These are phyloP conservation scores for Nudaria mundana DNA, from an alignment of 2,888 invertebrate species.

Conservation along the genomic window DNA sequence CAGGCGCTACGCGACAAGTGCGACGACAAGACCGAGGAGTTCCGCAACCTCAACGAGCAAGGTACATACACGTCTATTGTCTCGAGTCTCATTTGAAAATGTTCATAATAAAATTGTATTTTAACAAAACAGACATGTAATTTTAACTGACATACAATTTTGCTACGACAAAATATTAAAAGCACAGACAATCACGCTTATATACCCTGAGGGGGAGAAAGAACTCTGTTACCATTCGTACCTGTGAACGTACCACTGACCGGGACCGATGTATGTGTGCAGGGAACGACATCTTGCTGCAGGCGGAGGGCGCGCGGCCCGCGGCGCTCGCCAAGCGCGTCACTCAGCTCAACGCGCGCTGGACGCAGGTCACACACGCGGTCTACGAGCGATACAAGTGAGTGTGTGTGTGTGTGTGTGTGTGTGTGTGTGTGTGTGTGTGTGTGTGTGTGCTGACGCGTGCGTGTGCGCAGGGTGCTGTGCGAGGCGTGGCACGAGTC, in stretches of 20 bases:
- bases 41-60: slow-evolving; percentile 85
- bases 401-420: slow-evolving; percentile 71
- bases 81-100: no score
- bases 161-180: no score
- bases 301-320: slow-evolving; percentile 71
- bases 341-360: slow-evolving; percentile 86
- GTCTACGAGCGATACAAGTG: slow-evolving; percentile 85
- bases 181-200: no score
- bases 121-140: no score
- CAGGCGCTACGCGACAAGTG: slow-evolving; percentile 87
- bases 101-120: not conserved
- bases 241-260: not conserved
- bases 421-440: no score
- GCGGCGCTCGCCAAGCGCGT: slow-evolving; percentile 84
- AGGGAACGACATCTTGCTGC: slow-evolving; percentile 84
- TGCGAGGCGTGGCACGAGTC: slow-evolving; percentile 89
- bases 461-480: slow-evolving; percentile 62
- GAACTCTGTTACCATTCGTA: not conserved
- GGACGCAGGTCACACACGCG: slow-evolving; percentile 85
- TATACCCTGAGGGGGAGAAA: no score
- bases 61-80: slow-evolving; percentile 49
- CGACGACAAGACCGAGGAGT: slow-evolving; percentile 84
- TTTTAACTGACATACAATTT: no score
- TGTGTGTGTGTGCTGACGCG: slow-evolving; percentile 25
- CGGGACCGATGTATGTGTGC: slow-evolving; percentile 4